These are phyloP conservation scores for Mus pahari DNA, from an alignment of 2,113 vertebrate genomes.

Conservation along the genomic window DNA sequence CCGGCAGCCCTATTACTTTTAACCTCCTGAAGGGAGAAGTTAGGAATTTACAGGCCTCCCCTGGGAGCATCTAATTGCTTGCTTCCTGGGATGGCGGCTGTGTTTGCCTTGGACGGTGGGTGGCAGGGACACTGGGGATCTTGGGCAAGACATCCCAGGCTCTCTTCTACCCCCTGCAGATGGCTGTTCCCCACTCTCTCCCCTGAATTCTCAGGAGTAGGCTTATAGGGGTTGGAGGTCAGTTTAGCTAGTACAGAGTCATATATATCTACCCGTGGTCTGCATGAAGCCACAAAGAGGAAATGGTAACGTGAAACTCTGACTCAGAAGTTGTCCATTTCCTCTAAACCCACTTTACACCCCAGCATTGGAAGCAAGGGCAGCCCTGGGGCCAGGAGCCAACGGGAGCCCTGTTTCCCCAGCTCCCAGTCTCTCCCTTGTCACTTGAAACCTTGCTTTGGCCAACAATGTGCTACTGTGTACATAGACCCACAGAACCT, in stretches of 20 bases:
- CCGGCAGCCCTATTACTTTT: conserved; percentile 14
- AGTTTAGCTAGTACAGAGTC: neutral
- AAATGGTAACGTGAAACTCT: neutral
- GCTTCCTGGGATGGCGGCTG: neutral
- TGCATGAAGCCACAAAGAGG: neutral
- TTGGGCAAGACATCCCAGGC: neutral
- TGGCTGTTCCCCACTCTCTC: neutral
- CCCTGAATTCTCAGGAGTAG: neutral
- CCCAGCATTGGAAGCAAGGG: neutral
- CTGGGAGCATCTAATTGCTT: conserved; percentile 48
- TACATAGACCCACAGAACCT: neutral
- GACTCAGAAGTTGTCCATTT: neutral
- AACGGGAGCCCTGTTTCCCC: neutral
- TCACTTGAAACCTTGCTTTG: neutral
- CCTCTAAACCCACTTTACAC: fast-evolving
- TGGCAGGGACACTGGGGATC: neutral
- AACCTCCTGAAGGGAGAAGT: conserved; percentile 38
- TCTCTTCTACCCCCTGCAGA: neutral
- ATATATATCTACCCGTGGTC: neutral
- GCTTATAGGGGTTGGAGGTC: neutral
- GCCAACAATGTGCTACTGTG: neutral
- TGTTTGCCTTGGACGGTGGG: conserved; percentile 43
- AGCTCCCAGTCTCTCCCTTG: neutral
- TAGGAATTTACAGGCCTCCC: conserved; percentile 26
- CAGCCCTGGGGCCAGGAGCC: neutral